Percentiles rank a stretch among this genome's conserved stretches.
Evolutionary conservation across 2,888 invertebrate genomes (phyloP).

Genomic region (Neelides folsomi): DNA sequence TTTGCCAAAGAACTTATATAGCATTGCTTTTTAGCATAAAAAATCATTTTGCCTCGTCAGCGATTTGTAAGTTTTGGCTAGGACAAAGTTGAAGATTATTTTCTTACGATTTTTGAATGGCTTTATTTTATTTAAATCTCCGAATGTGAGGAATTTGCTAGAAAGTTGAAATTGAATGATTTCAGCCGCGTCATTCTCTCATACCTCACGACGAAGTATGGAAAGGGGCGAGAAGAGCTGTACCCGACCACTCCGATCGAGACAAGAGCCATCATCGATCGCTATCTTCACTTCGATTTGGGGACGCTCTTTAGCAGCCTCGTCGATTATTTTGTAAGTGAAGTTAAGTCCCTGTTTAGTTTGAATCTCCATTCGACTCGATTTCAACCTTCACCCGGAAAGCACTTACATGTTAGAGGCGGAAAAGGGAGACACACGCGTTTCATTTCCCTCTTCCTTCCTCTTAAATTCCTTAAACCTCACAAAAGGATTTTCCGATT

Average conservation of each 20-base stretch:
- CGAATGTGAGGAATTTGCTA: not conserved
- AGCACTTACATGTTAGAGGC: too few species aligned
- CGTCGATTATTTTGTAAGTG: slow-evolving; percentile 35
- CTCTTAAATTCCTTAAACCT: too few species aligned
- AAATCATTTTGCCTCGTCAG: not conserved
- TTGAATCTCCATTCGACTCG: too few species aligned
- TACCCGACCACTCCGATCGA: slow-evolving; percentile 35
- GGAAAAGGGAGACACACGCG: too few species aligned
- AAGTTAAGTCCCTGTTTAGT: not conserved
- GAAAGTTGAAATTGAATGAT: too few species aligned
- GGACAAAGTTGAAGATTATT: not conserved
- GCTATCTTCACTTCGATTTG: slow-evolving; percentile 32
- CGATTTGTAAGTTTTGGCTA: not conserved
- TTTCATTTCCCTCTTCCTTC: too few species aligned
- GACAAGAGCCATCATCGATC: slow-evolving; percentile 35
- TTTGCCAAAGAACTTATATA: too few species aligned
- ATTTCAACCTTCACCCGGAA: too few species aligned
- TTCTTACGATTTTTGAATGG: not conserved
- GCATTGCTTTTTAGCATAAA: not conserved
- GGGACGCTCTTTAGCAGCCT: slow-evolving; percentile 35
- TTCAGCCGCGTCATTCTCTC: slow-evolving; percentile 35
- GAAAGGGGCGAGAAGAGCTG: slow-evolving; percentile 23
- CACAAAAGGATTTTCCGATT: too few species aligned
- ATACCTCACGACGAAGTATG: slow-evolving; percentile 35
- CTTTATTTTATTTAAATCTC: slow-evolving; percentile 2